These are phyloP conservation scores for Callipepla californica DNA, from an alignment of 2,113 vertebrate species.

Conservation along the genomic window DNA sequence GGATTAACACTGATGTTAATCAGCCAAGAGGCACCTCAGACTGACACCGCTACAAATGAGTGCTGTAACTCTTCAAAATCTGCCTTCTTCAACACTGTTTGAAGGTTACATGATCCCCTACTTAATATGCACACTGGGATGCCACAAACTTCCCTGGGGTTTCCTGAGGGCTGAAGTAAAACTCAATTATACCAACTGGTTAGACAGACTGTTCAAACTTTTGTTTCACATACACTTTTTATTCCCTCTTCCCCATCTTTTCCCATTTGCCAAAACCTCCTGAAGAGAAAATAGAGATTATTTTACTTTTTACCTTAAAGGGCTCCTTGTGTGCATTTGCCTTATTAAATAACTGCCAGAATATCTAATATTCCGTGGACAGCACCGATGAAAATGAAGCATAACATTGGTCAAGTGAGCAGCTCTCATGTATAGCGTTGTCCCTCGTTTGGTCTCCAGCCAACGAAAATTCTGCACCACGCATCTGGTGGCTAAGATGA, in stretches of 20 bases:
- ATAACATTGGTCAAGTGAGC: conserved; percentile 60
- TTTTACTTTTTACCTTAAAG: conserved; percentile 74
- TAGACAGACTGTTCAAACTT: conserved; percentile 55
- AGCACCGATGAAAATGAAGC: conserved; percentile 64
- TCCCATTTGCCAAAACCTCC: conserved; percentile 64
- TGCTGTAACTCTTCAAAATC: neutral
- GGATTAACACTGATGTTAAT: neutral
- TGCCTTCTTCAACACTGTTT: conserved; percentile 9
- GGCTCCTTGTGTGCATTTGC: conserved; percentile 53
- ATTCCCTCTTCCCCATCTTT: conserved; percentile 61
- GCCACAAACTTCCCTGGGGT: conserved; percentile 42
- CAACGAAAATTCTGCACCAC: conserved; percentile 34
- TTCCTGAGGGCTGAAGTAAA: conserved; percentile 68
- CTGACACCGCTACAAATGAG: neutral
- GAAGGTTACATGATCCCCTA: conserved; percentile 68
- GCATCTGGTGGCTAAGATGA: conserved; percentile 15
- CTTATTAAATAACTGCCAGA: conserved; percentile 71
- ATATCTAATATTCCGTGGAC: conserved; percentile 68
- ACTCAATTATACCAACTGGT: conserved; percentile 67
- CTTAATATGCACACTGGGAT: conserved; percentile 72
- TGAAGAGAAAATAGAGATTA: conserved; percentile 73
- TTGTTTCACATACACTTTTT: conserved; percentile 54
- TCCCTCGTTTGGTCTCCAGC: conserved; percentile 49
- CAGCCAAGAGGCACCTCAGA: neutral
- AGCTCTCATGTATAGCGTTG: neutral